Evolutionary conservation across 2,797 vertebrate species (phyloP).

Genomic region (Thaleichthys pacificus): DNA sequence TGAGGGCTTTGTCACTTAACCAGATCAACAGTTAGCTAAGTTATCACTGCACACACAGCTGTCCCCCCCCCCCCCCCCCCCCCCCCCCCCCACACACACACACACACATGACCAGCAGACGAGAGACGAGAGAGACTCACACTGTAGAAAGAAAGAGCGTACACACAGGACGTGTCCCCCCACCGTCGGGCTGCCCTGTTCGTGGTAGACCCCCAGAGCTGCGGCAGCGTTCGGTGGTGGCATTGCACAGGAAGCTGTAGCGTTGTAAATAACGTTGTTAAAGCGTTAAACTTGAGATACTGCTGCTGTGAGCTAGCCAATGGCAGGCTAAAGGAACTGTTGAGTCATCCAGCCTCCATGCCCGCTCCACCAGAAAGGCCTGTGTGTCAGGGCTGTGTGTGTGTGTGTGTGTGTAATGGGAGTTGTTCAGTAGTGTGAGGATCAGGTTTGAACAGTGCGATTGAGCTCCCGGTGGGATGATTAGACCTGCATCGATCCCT

Average conservation of each 20-base stretch:
- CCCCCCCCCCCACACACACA: too few species aligned
- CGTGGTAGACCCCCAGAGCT: too few species aligned
- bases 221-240: too few species aligned
- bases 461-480: slow-evolving; percentile 68
- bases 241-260: too few species aligned
- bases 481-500: slow-evolving; percentile 71
- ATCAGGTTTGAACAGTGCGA: slow-evolving; percentile 61
- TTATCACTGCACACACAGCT: slow-evolving; percentile 22
- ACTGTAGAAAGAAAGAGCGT: not conserved
- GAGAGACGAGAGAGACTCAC: not conserved
- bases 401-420: slow-evolving; percentile 49
- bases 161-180: not conserved
- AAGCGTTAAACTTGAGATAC: too few species aligned
- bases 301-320: not conserved
- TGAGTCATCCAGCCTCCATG: not conserved
- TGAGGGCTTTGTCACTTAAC: slow-evolving; percentile 11
- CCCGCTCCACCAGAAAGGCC: not conserved
- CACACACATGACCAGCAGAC: too few species aligned
- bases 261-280: too few species aligned
- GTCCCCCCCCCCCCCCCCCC: not conserved
- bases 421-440: slow-evolving; percentile 7
- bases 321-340: not conserved
- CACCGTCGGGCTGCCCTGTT: too few species aligned
- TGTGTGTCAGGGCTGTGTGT: slow-evolving; percentile 5
- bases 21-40: slow-evolving; percentile 12